A percentile compares a stretch with the other conserved stretches of the same genome.
Conservation (phyloP, 2,797 vertebrate species). For the Gymnopithys bicolor region DNA sequence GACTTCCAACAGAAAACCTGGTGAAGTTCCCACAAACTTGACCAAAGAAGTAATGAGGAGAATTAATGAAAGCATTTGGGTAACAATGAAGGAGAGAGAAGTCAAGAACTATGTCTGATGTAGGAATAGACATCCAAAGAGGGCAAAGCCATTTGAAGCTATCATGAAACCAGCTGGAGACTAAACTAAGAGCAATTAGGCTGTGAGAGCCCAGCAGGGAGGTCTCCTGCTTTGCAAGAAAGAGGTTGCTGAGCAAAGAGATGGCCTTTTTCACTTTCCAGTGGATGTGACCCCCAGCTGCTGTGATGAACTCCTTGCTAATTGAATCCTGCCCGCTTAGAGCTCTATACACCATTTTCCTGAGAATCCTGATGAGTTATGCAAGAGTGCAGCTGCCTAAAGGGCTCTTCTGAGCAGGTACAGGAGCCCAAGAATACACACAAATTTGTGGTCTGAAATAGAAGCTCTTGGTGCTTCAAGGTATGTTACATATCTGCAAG, state of each 20-base stretch:
- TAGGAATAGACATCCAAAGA: not conserved
- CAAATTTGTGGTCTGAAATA: not conserved
- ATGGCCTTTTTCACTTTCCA: not conserved
- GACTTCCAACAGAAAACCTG: not conserved
- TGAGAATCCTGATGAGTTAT: not conserved
- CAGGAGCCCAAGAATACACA: not conserved
- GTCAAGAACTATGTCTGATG: not conserved
- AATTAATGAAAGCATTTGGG: not conserved
- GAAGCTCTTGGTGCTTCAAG: not conserved
- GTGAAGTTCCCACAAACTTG: not conserved
- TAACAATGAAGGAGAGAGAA: not conserved
- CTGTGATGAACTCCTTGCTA: not conserved
- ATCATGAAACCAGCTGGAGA: not conserved
- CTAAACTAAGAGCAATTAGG: slow-evolving; percentile 36
- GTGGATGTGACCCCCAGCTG: not conserved
- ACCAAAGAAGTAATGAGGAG: not conserved
- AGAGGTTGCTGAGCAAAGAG: slow-evolving; percentile 6
- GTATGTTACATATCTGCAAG: not conserved
- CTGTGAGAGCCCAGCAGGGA: slow-evolving; percentile 6
- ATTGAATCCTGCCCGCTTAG: not conserved
- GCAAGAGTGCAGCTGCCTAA: not conserved
- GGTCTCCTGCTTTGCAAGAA: not conserved
- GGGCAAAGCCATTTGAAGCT: not conserved
- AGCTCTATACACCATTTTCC: not conserved
- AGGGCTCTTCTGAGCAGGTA: not conserved